These are phyloP conservation scores for Caenorhabditis sp. DNA, from an alignment of 2,888 invertebrate genomes.

Conservation along the genomic window DNA sequence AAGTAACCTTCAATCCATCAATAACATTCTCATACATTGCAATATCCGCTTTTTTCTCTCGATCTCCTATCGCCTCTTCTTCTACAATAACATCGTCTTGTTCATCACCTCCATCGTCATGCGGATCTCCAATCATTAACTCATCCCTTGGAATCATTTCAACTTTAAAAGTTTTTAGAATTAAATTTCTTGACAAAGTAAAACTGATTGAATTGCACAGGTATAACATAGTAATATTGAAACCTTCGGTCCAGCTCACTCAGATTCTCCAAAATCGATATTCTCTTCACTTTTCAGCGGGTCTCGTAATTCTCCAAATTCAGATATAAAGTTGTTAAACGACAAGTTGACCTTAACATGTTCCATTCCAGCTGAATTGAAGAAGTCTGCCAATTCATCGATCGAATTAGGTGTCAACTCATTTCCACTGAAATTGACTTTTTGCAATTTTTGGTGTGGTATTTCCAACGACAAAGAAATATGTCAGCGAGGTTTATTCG, in stretches of 20 bases:
- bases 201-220: too few species aligned
- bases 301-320: conserved; percentile 16
- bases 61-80: not conserved
- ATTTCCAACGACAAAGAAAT: too few species aligned
- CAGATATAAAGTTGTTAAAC: conserved; percentile 27
- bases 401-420: conserved; percentile 12
- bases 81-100: conserved; percentile 4
- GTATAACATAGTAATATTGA: too few species aligned
- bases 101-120: conserved; percentile 6
- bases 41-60: too few species aligned
- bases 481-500: too few species aligned
- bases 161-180: too few species aligned
- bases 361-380: conserved; percentile 8
- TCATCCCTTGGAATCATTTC: conserved; percentile 30
- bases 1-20: conserved; percentile 14
- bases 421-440: conserved; percentile 28
- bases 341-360: conserved; percentile 29
- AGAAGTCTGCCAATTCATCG: conserved; percentile 16
- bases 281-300: not conserved
- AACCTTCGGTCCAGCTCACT: too few species aligned
- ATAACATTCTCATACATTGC: conserved; percentile 6
- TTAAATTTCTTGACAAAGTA: too few species aligned
- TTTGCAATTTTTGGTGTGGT: conserved; percentile 26
- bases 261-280: conserved; percentile 32
- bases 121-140: conserved; percentile 13